Evolutionary conservation across 37 sponge, comb jelly and placozoan genomes (phyloP), one percentile per base, ranked within the genome.

Genomic region (Agelas oroides): DNA sequence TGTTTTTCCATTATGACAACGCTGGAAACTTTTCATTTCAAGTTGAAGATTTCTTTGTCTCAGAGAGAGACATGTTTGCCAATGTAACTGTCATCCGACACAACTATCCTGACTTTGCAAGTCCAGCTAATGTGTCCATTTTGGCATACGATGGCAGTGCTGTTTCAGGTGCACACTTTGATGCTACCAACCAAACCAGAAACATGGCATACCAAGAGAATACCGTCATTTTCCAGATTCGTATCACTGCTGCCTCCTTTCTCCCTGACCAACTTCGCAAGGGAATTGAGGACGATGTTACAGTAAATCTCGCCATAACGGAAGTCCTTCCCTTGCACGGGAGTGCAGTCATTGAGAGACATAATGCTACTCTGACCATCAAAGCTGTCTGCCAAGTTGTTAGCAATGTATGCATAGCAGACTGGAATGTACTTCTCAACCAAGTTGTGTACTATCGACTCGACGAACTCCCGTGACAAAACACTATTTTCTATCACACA

Each of bases 391-490:
- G 97, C 62, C 64, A 91, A 55, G 80, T 89, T 19, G 76, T 96
- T 41, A 91, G 87, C 60, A 60, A 84, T 53, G 68, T 85, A 32
- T 96, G 97, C 91, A 75, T 96, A 30, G 97, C 94, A 31, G 97
- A 93, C 55, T 92, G 93, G 93, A 87, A 87, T 55, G 30, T 87
- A 16, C 76, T 71, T 12, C 24, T 59, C 58, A 77, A 92, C 66
- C 16, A 23, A 2, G 67, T 92, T 25, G 61, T 59, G 21, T 92
- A 92, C 88, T 85, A 87, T 67, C 80, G 93, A 18, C 25, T 84
- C 2, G 93, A 92, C 75, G 93, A 92, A 63, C 82, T 86, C 1
- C 87, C 92, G 31, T 92, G 56, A 77, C 18, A 68, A n/a, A n/a
- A 46, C 46, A 3, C 8, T 8, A 46, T 8, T 8, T n/a, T n/a